Evolutionary conservation across 2,797 vertebrate species (phyloP).

Genomic region (Epinephelus malabaricus): DNA sequence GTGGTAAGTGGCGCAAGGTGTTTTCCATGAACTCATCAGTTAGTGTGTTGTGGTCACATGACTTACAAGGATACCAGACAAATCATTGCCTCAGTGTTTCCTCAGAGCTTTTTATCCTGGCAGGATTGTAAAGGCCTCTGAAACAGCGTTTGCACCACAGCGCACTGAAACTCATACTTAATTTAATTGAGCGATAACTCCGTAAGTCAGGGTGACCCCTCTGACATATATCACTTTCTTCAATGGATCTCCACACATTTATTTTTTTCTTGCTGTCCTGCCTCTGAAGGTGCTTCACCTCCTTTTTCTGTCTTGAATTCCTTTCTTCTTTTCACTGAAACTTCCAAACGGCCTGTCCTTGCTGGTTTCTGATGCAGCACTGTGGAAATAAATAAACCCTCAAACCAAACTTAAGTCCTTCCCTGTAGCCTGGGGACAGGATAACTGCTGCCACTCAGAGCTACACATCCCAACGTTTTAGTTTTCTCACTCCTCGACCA

Average conservation of each 20-base stretch:
- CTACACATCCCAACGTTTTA: not conserved
- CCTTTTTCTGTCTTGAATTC: slow-evolving; percentile 4
- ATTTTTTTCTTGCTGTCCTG: not conserved
- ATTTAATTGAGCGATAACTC: slow-evolving; percentile 30
- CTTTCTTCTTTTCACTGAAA: not conserved
- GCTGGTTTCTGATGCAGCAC: not conserved
- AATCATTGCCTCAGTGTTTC: not conserved
- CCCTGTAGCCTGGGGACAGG: too few species aligned
- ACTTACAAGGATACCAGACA: too few species aligned
- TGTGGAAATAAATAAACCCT: not conserved
- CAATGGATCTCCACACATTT: slow-evolving; percentile 3
- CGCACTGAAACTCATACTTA: slow-evolving; percentile 2
- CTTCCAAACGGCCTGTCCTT: not conserved
- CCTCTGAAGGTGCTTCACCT: not conserved
- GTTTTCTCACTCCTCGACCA: too few species aligned
- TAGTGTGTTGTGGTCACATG: too few species aligned
- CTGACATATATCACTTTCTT: slow-evolving; percentile 19
- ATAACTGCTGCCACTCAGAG: not conserved
- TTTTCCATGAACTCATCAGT: not conserved
- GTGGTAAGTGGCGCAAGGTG: not conserved
- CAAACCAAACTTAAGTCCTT: not conserved
- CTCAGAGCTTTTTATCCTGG: not conserved
- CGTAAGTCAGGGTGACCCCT: slow-evolving; percentile 25
- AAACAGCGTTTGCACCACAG: slow-evolving; percentile 12
- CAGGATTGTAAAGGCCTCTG: not conserved